phyloP scores from a whole-genome alignment of 1,140 invertebrate species.

The Zaprionus taronus region DNA sequence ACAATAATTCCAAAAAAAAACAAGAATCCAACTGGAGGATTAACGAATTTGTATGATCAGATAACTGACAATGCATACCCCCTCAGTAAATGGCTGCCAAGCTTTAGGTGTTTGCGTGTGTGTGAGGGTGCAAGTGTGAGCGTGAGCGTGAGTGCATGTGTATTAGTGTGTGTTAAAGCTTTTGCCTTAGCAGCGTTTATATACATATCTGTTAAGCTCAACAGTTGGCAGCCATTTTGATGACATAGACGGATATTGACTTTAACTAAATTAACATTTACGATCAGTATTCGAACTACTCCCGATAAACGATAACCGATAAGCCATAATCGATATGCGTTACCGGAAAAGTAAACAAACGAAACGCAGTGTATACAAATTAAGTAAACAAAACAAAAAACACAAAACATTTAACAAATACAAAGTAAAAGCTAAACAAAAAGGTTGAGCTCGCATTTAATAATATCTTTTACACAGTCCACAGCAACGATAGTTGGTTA shows the following conservation, averaged over 20 bases:
- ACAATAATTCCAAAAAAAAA: slow-evolving; percentile 22
- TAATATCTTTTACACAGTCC: slow-evolving; percentile 52
- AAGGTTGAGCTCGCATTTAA: slow-evolving; percentile 78
- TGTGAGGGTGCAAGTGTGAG: slow-evolving; percentile 13
- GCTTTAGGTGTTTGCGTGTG: slow-evolving; percentile 43
- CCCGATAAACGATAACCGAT: slow-evolving; percentile 19
- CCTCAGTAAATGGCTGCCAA: slow-evolving; percentile 41
- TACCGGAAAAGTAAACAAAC: slow-evolving; percentile 14
- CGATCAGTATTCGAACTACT: slow-evolving; percentile 67
- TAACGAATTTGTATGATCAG: slow-evolving; percentile 48
- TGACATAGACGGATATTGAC: slow-evolving; percentile 17
- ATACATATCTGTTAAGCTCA: slow-evolving; percentile 35
- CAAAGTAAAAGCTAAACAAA: slow-evolving; percentile 49
- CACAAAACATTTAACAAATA: slow-evolving; percentile 22
- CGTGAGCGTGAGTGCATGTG: neutral
- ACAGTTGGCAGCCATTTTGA: slow-evolving; percentile 56
- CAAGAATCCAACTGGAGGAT: slow-evolving; percentile 8
- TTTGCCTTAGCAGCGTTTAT: slow-evolving; percentile 53
- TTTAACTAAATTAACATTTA: slow-evolving; percentile 59
- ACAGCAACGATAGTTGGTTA: neutral
- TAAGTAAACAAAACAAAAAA: slow-evolving; percentile 30
- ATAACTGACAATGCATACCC: slow-evolving; percentile 24
- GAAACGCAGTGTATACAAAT: slow-evolving; percentile 50
- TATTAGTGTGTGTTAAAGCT: slow-evolving; percentile 20
- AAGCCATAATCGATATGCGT: slow-evolving; percentile 17